These are phyloP conservation scores for Perizoma affinitatum DNA, from an alignment of 2,888 invertebrate species.

Conservation along the genomic window DNA sequence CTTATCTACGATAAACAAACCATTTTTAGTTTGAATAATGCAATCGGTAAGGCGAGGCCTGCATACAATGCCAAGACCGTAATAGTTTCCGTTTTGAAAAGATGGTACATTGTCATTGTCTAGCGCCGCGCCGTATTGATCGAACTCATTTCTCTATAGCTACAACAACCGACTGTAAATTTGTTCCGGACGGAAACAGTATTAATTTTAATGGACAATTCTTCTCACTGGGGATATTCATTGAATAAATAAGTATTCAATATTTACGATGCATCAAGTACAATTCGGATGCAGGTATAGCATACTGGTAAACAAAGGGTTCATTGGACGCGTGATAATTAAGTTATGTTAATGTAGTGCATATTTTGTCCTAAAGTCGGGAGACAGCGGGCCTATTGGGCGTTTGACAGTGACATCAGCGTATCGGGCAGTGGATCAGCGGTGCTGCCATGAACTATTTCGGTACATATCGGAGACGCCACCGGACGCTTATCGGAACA, in stretches of 20 bases:
- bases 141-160: constrained; percentile 67
- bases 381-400: constrained; percentile 58
- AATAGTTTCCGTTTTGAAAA: constrained; percentile 83
- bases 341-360: constrained; percentile 67
- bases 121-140: constrained; percentile 72
- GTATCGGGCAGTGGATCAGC: constrained; percentile 61
- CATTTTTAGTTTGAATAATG: constrained; percentile 80
- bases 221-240: constrained; percentile 34
- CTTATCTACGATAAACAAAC: constrained; percentile 78
- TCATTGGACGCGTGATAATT: constrained; percentile 69
- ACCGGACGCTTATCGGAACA: constrained; percentile 74
- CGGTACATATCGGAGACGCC: constrained; percentile 53
- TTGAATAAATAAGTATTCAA: constrained; percentile 37
- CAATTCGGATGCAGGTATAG: constrained; percentile 34
- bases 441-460: constrained; percentile 58
- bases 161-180: constrained; percentile 59
- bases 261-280: constrained; percentile 29
- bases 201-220: constrained; percentile 49
- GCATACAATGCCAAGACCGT: constrained; percentile 77
- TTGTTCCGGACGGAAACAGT: constrained; percentile 57
- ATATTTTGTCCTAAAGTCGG: constrained; percentile 64
- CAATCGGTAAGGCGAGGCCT: constrained; percentile 73
- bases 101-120: constrained; percentile 79
- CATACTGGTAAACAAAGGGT: constrained; percentile 47
- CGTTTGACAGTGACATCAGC: constrained; percentile 64